Evolutionary conservation across 1,140 invertebrate species (phyloP).

Genomic region (Drosophila repleta): DNA sequence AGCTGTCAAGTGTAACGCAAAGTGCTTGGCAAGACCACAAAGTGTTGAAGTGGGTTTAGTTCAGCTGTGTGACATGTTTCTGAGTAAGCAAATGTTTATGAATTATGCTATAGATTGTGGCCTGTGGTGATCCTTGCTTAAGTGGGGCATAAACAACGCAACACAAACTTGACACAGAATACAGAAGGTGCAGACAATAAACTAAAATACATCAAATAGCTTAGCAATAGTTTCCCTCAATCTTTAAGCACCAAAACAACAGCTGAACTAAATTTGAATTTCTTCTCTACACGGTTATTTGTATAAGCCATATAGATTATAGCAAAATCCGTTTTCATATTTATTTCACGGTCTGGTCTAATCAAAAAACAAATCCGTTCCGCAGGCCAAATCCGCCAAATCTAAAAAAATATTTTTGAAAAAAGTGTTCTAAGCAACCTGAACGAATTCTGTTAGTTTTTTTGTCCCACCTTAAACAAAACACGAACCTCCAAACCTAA

Average conservation of each 20-base stretch:
- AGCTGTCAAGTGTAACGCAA: constrained; percentile 48
- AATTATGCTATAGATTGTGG: constrained; percentile 29
- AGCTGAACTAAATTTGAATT: too few relatives aligned
- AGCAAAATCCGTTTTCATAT: background rate
- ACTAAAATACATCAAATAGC: too few relatives aligned
- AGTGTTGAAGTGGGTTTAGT: constrained; percentile 48
- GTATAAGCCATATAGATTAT: too few relatives aligned
- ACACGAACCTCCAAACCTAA: constrained; percentile 28
- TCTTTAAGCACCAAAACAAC: too few relatives aligned
- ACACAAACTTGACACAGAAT: background rate
- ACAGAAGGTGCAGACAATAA: too few relatives aligned
- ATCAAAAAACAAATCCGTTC: constrained; percentile 23
- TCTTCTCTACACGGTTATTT: too few relatives aligned
- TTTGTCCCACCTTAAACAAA: constrained; percentile 27
- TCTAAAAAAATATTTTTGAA: background rate
- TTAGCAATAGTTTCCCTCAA: too few relatives aligned
- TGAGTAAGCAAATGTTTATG: constrained; percentile 43
- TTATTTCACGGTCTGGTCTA: background rate
- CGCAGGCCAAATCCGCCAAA: background rate
- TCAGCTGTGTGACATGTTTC: constrained; percentile 42
- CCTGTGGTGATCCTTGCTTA: background rate
- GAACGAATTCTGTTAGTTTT: constrained; percentile 37
- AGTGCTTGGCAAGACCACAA: constrained; percentile 45
- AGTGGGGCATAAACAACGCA: background rate
- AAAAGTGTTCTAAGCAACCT: constrained; percentile 19